phyloP scores from a whole-genome alignment of 1,140 invertebrate genomes.

The Papilio polyxenes region DNA sequence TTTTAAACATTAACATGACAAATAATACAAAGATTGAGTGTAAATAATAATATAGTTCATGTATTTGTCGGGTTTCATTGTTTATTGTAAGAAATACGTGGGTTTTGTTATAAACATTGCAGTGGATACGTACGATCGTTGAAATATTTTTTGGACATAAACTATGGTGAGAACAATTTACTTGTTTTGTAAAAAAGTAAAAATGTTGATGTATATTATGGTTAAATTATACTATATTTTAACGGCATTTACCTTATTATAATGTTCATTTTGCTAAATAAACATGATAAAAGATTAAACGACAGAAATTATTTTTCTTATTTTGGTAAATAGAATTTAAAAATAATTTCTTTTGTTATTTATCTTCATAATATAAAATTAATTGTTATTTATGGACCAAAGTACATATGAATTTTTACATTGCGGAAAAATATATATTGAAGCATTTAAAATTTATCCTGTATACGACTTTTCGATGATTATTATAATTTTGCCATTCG shows the following conservation, averaged over 20 bases:
- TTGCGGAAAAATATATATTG: not conserved
- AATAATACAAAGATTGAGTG: slow-evolving; percentile 42
- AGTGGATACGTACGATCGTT: slow-evolving; percentile 2
- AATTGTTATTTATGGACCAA: too few species aligned
- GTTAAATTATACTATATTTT: not conserved
- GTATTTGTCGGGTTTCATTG: slow-evolving; percentile 45
- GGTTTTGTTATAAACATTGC: slow-evolving; percentile 30
- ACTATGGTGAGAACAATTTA: slow-evolving; percentile 24
- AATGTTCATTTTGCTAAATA: too few species aligned
- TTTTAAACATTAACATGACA: slow-evolving; percentile 55
- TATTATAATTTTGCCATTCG: not conserved
- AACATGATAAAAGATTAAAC: too few species aligned
- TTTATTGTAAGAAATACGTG: slow-evolving; percentile 26
- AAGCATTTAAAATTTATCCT: not conserved
- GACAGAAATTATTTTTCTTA: too few species aligned
- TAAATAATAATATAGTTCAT: slow-evolving; percentile 37
- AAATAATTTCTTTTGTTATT: too few species aligned
- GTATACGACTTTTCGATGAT: not conserved
- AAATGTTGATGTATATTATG: not conserved
- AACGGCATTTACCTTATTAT: not conserved
- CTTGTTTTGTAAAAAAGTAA: not conserved
- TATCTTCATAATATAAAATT: too few species aligned
- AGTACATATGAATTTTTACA: not conserved
- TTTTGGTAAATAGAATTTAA: too few species aligned
- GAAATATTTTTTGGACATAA: slow-evolving; percentile 38